phyloP scores from a whole-genome alignment of 2,113 vertebrate species.

The Canis aureus region DNA sequence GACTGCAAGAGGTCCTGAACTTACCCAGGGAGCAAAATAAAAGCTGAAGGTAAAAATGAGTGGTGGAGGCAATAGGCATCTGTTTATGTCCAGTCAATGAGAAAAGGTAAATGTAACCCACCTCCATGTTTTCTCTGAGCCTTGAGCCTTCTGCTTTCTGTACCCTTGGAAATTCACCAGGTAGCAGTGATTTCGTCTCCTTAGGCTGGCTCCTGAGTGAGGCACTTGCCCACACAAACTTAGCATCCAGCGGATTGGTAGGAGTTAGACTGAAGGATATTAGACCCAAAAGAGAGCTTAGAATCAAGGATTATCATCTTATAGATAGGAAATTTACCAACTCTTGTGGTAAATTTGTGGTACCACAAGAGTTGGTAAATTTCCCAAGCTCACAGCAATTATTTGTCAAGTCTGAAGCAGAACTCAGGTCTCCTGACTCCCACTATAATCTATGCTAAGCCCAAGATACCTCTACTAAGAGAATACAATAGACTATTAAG shows the following conservation, averaged over 20 bases:
- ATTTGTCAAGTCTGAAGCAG: neutral
- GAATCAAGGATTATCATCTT: neutral
- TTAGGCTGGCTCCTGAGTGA: neutral
- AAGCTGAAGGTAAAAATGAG: slow-evolving; percentile 46
- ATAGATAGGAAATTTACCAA: neutral
- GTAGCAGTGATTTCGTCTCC: neutral
- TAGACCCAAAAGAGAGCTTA: neutral
- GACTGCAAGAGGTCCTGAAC: neutral
- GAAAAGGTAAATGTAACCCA: neutral
- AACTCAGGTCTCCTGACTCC: neutral
- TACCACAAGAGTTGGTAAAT: neutral
- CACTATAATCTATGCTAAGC: neutral
- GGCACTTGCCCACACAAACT: neutral
- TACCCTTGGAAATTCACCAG: neutral
- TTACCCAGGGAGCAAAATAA: neutral
- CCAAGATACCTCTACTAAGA: neutral
- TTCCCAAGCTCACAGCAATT: neutral
- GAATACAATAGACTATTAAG: neutral
- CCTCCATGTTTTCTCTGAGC: neutral
- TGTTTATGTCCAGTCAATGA: neutral
- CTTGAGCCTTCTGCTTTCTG: neutral
- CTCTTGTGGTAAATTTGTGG: too few relatives aligned
- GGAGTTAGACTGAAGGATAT: neutral
- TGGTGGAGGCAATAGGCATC: neutral
- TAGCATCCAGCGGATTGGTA: neutral